Percentiles rank a stretch among this genome's conserved stretches.
Evolutionary conservation across 2,113 vertebrate genomes (phyloP).

Genomic region (Marmota flaviventris): DNA sequence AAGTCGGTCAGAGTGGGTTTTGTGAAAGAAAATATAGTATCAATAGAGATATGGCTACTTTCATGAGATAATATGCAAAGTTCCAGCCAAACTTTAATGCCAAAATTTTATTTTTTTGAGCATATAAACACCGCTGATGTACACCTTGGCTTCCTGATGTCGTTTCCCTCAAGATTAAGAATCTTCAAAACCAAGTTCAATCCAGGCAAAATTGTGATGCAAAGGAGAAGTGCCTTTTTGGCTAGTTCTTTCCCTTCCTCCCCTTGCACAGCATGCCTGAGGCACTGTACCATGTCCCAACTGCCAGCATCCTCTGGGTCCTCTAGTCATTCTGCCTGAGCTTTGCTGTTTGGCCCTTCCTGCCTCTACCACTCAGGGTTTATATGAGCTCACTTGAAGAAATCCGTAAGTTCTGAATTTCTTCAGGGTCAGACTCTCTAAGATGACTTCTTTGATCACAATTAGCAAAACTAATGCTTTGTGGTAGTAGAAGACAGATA

Average conservation of each 20-base stretch:
- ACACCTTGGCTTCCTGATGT: background rate
- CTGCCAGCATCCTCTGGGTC: background rate
- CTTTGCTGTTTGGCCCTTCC: background rate
- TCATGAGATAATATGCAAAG: constrained; percentile 17
- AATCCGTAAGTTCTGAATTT: background rate
- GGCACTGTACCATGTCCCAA: background rate
- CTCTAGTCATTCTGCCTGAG: background rate
- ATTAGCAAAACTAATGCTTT: background rate
- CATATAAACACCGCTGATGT: background rate
- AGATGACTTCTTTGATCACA: background rate
- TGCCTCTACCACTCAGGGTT: background rate
- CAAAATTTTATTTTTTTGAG: background rate
- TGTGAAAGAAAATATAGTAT: background rate
- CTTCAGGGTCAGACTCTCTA: background rate
- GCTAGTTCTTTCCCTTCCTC: background rate
- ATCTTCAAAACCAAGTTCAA: constrained; percentile 31
- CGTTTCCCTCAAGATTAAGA: constrained; percentile 32
- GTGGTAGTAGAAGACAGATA: background rate
- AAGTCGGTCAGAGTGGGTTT: background rate
- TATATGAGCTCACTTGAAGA: background rate
- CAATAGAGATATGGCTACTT: background rate
- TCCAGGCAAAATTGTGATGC: background rate
- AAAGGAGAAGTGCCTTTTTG: background rate
- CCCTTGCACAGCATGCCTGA: background rate
- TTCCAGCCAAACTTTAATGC: constrained; percentile 4